Percentiles rank a stretch among this genome's conserved stretches.
phyloP scores from a whole-genome alignment of 2,797 vertebrate genomes.

The Ceryle rudis region DNA sequence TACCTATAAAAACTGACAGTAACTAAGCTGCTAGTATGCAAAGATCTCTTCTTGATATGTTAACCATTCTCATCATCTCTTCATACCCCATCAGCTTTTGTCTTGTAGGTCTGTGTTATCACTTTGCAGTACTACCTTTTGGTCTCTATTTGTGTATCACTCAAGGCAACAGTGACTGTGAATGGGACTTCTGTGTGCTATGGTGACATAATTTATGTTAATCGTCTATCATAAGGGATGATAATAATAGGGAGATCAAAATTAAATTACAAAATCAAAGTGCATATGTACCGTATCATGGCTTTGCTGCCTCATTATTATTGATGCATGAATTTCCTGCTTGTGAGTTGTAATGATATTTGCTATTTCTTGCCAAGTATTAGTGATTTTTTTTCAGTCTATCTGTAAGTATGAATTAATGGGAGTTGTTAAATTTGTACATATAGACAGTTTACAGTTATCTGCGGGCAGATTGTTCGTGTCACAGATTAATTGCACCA shows the following conservation, averaged over 20 bases:
- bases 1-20: background rate
- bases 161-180: background rate
- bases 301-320: constrained; percentile 11
- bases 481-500: constrained; percentile 58
- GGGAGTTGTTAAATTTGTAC: constrained; percentile 18
- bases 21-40: background rate
- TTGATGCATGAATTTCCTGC: background rate
- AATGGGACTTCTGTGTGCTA: background rate
- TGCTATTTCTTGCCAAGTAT: constrained; percentile 34
- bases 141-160: background rate
- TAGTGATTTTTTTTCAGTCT: background rate
- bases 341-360: background rate
- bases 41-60: background rate
- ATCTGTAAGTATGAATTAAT: constrained; percentile 33
- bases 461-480: constrained; percentile 39
- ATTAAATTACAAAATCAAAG: constrained; percentile 25
- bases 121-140: background rate
- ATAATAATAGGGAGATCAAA: constrained; percentile 17
- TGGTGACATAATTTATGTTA: constrained; percentile 17
- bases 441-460: constrained; percentile 22
- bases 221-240: background rate
- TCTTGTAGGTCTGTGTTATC: background rate
- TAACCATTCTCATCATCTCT: background rate
- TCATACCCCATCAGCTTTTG: background rate
- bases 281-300: background rate